phyloP scores from a whole-genome alignment of 1,140 invertebrate species.

The Danaus melanippus region DNA sequence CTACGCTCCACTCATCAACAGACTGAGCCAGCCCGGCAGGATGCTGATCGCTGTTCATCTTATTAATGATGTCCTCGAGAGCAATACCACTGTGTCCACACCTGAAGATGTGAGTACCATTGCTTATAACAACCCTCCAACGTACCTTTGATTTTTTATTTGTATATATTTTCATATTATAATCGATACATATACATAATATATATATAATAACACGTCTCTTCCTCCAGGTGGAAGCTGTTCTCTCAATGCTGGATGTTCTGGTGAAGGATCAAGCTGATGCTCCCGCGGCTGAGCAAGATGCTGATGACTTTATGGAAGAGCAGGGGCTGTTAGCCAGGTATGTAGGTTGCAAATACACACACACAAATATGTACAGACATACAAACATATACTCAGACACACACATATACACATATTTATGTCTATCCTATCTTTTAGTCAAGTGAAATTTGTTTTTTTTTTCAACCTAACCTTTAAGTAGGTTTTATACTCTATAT shows the following conservation, averaged over 20 bases:
- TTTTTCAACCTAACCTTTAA: no score
- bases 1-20: slow-evolving; percentile 88
- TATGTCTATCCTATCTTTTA: no score
- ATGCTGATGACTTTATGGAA: slow-evolving; percentile 97
- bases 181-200: no score
- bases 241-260: slow-evolving; percentile 87
- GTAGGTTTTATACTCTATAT: no score
- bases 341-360: slow-evolving; percentile 32
- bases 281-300: slow-evolving; percentile 78
- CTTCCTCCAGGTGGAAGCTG: slow-evolving; percentile 77
- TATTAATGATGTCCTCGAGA: slow-evolving; percentile 88
- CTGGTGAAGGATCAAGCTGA: slow-evolving; percentile 90
- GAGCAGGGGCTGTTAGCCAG: slow-evolving; percentile 94
- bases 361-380: no score
- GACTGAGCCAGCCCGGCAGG: slow-evolving; percentile 92
- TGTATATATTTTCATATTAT: no score
- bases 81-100: slow-evolving; percentile 84
- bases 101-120: slow-evolving; percentile 76
- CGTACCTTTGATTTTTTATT: no score
- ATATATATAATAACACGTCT: not conserved
- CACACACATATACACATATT: no score
- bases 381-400: no score
- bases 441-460: no score
- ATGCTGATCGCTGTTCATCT: slow-evolving; percentile 91
- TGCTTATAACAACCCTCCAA: not conserved